These are phyloP conservation scores for Arnoldichthys spilopterus DNA, from an alignment of 2,797 vertebrate species.

Conservation along the genomic window DNA sequence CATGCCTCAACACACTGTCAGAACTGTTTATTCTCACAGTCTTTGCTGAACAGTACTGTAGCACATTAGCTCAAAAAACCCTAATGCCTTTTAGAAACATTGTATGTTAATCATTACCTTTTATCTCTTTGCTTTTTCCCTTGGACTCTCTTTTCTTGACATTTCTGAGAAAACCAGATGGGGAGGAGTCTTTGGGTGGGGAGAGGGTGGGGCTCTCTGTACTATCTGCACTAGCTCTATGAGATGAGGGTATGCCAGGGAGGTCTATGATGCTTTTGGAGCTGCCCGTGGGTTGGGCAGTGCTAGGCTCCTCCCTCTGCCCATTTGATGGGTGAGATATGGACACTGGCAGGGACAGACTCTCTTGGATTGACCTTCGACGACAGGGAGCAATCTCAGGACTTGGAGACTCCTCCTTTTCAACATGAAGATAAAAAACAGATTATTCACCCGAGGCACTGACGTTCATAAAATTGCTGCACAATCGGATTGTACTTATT, in stretches of 20 bases:
- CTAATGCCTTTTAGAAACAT: too few species aligned
- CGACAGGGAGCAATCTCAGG: constrained; percentile 66
- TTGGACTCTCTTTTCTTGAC: constrained; percentile 87
- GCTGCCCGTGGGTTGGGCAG: background rate
- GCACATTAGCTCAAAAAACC: background rate
- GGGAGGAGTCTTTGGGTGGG: constrained; percentile 73
- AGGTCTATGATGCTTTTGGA: constrained; percentile 36
- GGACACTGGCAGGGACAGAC: constrained; percentile 73
- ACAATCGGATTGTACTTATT: background rate
- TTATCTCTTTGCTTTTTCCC: constrained; percentile 82
- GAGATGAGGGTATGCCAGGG: constrained; percentile 55
- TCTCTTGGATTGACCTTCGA: constrained; percentile 79
- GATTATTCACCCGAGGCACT: background rate
- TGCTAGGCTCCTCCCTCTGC: constrained; percentile 68
- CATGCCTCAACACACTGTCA: background rate
- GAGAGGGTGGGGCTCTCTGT: constrained; percentile 71
- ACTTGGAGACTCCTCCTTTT: constrained; percentile 70
- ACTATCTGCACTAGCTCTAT: constrained; percentile 77
- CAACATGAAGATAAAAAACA: constrained; percentile 69
- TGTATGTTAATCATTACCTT: constrained; percentile 73
- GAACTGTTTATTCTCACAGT: background rate
- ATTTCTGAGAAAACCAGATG: constrained; percentile 75
- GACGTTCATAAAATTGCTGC: background rate
- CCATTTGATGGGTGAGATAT: constrained; percentile 68
- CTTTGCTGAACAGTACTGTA: background rate